phyloP scores from a whole-genome alignment of 2,888 invertebrate species.

The Netelia inedita region DNA sequence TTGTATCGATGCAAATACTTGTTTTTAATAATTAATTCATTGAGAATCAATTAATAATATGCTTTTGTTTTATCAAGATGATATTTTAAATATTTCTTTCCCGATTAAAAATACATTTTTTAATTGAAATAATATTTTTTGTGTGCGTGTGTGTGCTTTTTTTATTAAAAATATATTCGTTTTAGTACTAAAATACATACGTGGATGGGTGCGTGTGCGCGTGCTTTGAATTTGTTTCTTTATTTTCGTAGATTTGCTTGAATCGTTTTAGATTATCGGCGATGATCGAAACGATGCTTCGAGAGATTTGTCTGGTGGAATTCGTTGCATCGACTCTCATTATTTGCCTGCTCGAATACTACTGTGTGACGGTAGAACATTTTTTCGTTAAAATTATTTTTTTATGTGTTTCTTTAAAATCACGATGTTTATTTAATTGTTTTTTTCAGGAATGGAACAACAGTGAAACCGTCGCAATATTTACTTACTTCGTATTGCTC shows the following conservation, averaged over 20 bases:
- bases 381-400: background rate
- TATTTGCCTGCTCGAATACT: constrained; percentile 80
- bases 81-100: background rate
- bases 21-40: too few relatives aligned
- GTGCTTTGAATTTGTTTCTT: constrained; percentile 11
- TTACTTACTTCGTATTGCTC: constrained; percentile 55
- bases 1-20: background rate
- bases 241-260: constrained; percentile 63
- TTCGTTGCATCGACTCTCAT: constrained; percentile 78
- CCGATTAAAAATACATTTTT: background rate
- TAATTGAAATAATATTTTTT: background rate
- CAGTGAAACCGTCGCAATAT: constrained; percentile 49
- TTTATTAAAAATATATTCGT: background rate
- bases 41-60: background rate
- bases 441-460: constrained; percentile 54
- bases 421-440: background rate
- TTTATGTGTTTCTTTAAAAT: background rate
- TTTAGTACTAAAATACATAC: too few relatives aligned
- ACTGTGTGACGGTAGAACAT: constrained; percentile 76
- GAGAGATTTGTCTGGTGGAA: constrained; percentile 79
- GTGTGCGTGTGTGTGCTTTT: background rate
- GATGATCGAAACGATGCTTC: constrained; percentile 75
- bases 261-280: constrained; percentile 74
- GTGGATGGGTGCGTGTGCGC: background rate
- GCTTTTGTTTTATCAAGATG: background rate